phyloP scores from a whole-genome alignment of 2,888 invertebrate species.

The Melinopterus prodromus region DNA sequence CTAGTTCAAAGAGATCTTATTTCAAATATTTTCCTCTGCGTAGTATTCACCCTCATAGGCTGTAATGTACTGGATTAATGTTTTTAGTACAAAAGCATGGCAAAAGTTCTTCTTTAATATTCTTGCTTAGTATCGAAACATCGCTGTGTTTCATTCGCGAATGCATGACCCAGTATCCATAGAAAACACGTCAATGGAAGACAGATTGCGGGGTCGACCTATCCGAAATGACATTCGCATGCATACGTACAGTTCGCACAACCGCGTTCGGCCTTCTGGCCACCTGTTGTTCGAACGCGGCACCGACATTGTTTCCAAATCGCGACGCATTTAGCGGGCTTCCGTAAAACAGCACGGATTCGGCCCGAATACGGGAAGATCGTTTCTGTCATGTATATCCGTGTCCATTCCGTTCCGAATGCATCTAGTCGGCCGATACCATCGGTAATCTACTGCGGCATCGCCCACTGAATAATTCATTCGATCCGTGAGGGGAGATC shows the following conservation, averaged over 20 bases:
- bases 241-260: neutral
- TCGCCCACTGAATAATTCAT: conserved; percentile 4
- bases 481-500: conserved; percentile 4
- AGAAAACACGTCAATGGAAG: neutral
- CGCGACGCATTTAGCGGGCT: neutral
- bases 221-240: neutral
- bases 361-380: neutral
- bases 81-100: too few species aligned
- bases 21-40: too few species aligned
- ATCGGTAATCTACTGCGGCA: neutral
- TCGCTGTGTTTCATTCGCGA: neutral
- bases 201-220: neutral
- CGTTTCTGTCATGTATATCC: neutral
- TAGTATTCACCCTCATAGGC: too few species aligned
- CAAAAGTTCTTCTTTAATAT: too few species aligned
- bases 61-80: too few species aligned
- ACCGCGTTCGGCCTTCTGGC: neutral
- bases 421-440: neutral
- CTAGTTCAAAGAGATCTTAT: too few species aligned
- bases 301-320: neutral
- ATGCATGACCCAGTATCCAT: neutral
- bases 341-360: neutral
- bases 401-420: neutral
- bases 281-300: neutral
- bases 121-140: too few species aligned